Evolutionary conservation across 2,113 vertebrate genomes (phyloP).

Genomic region (Axis porcinus): DNA sequence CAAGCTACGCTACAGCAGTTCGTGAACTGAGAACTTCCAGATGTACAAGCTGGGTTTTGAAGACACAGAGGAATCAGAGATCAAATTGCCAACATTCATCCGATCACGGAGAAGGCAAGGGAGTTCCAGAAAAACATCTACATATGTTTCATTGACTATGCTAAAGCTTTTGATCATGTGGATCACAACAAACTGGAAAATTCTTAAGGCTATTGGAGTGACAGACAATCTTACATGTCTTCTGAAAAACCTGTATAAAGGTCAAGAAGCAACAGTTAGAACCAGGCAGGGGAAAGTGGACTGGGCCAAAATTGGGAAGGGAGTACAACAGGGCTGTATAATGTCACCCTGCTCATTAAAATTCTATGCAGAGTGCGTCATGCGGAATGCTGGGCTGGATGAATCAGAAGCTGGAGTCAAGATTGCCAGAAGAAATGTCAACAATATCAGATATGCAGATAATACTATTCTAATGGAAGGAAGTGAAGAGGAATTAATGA

Average conservation of each 20-base stretch:
- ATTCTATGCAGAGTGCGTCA: not conserved
- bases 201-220: not conserved
- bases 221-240: not conserved
- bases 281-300: not conserved
- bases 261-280: not conserved
- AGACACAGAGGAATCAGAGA: not conserved
- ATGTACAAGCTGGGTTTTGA: not conserved
- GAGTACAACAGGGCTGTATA: not conserved
- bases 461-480: not conserved
- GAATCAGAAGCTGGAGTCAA: not conserved
- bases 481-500: not conserved
- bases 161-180: not conserved
- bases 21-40: not conserved
- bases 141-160: not conserved
- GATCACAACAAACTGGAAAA: not conserved
- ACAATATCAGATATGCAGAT: not conserved
- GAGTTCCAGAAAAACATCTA: not conserved
- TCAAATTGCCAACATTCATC: not conserved
- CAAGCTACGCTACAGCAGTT: fast-evolving
- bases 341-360: not conserved
- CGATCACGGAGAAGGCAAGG: not conserved
- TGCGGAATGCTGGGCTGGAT: not conserved
- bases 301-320: not conserved
- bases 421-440: not conserved
- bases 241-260: not conserved